phyloP scores from a whole-genome alignment of 2,113 vertebrate species.

The Sinocyclocheilus anshuiensis region DNA sequence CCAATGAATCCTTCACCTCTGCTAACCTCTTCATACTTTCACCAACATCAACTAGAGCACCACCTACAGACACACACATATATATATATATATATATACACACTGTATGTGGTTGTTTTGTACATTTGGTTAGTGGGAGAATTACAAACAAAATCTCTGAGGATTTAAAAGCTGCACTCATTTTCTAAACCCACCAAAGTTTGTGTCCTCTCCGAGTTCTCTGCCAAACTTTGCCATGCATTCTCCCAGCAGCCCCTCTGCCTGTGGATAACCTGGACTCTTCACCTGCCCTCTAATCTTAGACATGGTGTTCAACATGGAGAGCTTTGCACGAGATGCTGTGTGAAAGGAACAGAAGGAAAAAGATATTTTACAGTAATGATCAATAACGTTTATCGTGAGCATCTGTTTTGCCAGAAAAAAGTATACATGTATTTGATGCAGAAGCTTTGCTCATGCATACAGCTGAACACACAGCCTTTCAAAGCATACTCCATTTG shows the following conservation, averaged over 20 bases:
- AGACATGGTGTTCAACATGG: constrained; percentile 97
- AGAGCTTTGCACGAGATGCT: constrained; percentile 96
- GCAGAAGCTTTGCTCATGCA: too few species aligned
- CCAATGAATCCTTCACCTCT: constrained; percentile 96
- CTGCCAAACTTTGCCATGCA: constrained; percentile 91
- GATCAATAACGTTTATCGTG: neutral
- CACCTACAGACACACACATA: constrained; percentile 77
- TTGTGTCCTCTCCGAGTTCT: constrained; percentile 94
- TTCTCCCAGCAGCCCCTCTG: constrained; percentile 93
- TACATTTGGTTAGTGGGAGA: neutral
- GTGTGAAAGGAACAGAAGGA: neutral
- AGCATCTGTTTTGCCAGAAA: too few species aligned
- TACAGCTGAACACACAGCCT: too few species aligned
- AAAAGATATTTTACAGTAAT: neutral
- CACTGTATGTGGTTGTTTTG: neutral
- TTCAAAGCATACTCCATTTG: too few species aligned
- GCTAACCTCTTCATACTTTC: constrained; percentile 95
- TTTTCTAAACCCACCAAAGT: constrained; percentile 84
- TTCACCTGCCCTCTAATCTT: constrained; percentile 90
- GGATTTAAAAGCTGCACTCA: neutral
- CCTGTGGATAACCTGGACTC: constrained; percentile 83
- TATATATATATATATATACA: too few species aligned
- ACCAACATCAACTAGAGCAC: constrained; percentile 87
- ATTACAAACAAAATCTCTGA: neutral
- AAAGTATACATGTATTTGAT: too few species aligned